Evolutionary conservation across 2,797 vertebrate species (phyloP), one percentile per base, ranked within the genome.

Genomic region (Sandelia bainsii): DNA sequence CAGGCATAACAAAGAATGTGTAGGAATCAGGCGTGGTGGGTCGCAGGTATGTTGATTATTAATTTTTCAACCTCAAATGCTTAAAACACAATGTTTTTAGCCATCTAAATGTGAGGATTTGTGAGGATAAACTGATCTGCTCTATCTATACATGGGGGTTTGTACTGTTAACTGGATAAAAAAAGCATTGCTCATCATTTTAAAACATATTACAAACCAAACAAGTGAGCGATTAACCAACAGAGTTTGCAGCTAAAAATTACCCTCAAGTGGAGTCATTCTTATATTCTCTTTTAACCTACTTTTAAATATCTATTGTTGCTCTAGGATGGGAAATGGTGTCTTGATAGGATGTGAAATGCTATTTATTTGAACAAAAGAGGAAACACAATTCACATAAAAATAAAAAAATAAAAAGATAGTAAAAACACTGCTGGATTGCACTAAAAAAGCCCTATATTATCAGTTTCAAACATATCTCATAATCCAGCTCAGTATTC

Each of bases 351-450:
- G 29, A 29, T 7, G 7, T 29, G 29, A 3, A 29, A 3, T 29
- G 29, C 4, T 7, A 29, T 29, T 29, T 3, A 3, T 29, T 29
- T 29, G 7, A 29, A 29, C 29, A 12, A 39, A 39, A 39, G 3
- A 13, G 11, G 12, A 39, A 39, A 12, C 37, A 34, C 32, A 34
- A 34, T 25, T 34, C 6, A 39, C 1, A 39, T 1, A 39, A 39
- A 29, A 29, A 29, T 29, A 29, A 29, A 29, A 29, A 37, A 10
- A 10, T 48, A 6, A 48, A 62, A 17, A 6, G 25, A 6, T 9
- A 17, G 39, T 64, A n/a, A 58, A 72, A 76, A 66, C 40, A 44
- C 16, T 39, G 40, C 25, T 50, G 34, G 42, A 39, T 7, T 68
- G 60, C 60, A 22, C 39, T 1, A 0, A 2, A 51, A 66, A 82